phyloP scores from a whole-genome alignment of 53 echinoderm and acorn worm species.

The Glandiceps talaboti region DNA sequence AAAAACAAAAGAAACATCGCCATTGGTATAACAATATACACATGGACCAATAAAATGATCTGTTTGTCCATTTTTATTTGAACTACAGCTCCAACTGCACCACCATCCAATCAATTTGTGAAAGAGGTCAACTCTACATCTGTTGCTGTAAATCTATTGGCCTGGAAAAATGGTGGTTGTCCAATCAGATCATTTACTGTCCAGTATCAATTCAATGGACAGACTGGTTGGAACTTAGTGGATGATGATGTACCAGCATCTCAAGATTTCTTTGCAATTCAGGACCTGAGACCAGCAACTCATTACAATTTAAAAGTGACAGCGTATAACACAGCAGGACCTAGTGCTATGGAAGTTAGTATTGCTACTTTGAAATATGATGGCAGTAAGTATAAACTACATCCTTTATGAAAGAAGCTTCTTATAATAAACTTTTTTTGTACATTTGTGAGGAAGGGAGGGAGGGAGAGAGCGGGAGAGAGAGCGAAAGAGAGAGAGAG shows the following conservation, averaged over 20 bases:
- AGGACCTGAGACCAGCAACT: conserved; percentile 64
- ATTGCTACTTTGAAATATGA: conserved; percentile 63
- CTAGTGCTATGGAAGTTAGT: conserved; percentile 54
- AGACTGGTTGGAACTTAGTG: conserved; percentile 36
- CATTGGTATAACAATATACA: too few species aligned
- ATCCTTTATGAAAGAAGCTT: too few species aligned
- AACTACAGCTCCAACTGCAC: conserved; percentile 71
- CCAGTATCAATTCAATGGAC: conserved; percentile 42
- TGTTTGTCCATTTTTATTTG: background rate
- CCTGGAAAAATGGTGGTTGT: conserved; percentile 78
- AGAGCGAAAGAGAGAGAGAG: too few species aligned
- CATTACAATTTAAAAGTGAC: conserved; percentile 84
- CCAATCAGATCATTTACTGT: conserved; percentile 74
- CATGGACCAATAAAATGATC: too few species aligned
- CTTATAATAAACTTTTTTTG: too few species aligned
- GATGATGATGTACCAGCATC: conserved; percentile 65
- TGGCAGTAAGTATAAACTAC: conserved; percentile 46
- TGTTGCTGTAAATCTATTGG: conserved; percentile 42
- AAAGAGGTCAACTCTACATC: conserved; percentile 66
- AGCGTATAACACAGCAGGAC: conserved; percentile 88
- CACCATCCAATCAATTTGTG: conserved; percentile 62
- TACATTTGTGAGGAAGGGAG: too few species aligned
- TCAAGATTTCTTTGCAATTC: conserved; percentile 40
- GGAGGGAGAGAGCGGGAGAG: too few species aligned
- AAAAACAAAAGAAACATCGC: too few species aligned